These are phyloP conservation scores for Eulemur coronatus DNA, from an alignment of 2,797 vertebrate genomes.

Conservation along the genomic window DNA sequence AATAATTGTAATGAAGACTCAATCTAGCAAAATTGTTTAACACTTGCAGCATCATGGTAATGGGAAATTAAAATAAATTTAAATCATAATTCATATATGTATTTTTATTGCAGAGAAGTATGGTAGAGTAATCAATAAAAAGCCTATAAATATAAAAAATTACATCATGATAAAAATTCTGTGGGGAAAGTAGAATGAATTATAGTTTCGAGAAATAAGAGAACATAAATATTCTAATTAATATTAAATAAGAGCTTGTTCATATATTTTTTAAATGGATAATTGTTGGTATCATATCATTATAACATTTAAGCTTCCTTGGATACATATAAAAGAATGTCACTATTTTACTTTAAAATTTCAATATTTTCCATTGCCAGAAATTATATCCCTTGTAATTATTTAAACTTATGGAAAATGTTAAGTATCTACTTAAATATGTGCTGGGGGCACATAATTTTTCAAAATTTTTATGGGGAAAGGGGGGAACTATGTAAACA, in stretches of 20 bases:
- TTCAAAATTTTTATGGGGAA: neutral
- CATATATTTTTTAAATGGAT: neutral
- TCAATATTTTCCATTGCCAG: neutral
- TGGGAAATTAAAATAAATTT: neutral
- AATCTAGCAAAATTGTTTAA: neutral
- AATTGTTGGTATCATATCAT: neutral
- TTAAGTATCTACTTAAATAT: neutral
- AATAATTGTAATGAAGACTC: neutral
- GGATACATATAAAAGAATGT: neutral
- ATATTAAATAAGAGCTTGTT: slow-evolving; percentile 14
- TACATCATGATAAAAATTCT: neutral
- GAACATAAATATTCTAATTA: neutral
- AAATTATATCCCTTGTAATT: neutral
- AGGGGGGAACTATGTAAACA: neutral
- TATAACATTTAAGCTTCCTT: slow-evolving; percentile 10
- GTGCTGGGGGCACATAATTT: neutral
- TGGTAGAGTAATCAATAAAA: neutral
- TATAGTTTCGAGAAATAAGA: neutral
- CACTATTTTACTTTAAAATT: slow-evolving; percentile 16
- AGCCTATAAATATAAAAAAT: neutral
- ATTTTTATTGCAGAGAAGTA: neutral
- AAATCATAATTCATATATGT: neutral
- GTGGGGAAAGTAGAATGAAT: neutral
- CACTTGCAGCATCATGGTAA: neutral
- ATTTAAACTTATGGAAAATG: neutral